These are phyloP conservation scores for Ceryle rudis DNA, from an alignment of 2,797 vertebrate species.

Conservation along the genomic window DNA sequence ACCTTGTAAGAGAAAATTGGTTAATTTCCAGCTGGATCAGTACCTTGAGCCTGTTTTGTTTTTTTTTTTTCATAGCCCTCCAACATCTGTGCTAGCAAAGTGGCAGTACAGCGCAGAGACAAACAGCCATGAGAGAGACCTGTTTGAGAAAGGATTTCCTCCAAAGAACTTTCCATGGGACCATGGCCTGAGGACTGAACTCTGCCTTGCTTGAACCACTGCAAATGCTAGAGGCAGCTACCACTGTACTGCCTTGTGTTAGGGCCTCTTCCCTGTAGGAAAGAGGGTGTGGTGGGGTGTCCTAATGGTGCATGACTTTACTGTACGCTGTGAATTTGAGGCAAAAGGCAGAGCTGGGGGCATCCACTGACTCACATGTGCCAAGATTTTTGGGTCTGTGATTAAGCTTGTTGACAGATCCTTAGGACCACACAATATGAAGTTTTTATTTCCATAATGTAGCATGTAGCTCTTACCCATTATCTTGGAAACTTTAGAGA, in stretches of 20 bases:
- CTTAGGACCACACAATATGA: background rate
- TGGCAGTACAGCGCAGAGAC: fast-evolving
- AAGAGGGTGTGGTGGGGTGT: background rate
- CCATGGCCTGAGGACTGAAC: fast-evolving
- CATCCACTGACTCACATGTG: background rate
- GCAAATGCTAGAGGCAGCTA: background rate
- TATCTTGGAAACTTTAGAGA: background rate
- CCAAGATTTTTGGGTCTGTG: background rate
- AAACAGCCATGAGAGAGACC: background rate
- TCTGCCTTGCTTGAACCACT: background rate
- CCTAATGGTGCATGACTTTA: background rate
- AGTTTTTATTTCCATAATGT: background rate
- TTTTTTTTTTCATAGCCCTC: background rate
- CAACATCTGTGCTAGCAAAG: background rate
- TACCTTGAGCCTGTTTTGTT: background rate
- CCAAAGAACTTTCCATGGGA: background rate
- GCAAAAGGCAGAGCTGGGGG: background rate
- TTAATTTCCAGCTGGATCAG: background rate
- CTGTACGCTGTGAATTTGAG: background rate
- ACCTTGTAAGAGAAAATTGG: background rate
- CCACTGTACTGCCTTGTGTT: background rate
- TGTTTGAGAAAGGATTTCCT: background rate
- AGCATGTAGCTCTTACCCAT: background rate
- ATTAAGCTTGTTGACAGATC: background rate
- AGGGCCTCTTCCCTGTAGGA: background rate